Evolutionary conservation across 2,797 vertebrate species (phyloP).

Genomic region (Pangasius sanitwongsei): DNA sequence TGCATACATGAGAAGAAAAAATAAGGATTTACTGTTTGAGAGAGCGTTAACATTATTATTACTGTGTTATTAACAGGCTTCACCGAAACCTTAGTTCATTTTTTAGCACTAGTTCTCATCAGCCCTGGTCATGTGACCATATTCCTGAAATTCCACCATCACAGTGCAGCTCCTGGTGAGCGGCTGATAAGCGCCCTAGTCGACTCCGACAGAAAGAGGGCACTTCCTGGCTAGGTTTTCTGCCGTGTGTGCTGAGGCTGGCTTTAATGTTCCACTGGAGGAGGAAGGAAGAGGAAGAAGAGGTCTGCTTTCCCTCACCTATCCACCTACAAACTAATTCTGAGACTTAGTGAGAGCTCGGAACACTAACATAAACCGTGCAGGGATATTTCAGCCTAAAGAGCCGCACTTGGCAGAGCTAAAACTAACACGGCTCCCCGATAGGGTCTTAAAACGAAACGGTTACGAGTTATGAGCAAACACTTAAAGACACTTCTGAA

Average conservation of each 20-base stretch:
- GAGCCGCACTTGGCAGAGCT: slow-evolving; percentile 20
- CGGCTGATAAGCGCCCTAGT: background rate
- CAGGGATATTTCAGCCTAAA: slow-evolving; percentile 26
- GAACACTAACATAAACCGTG: slow-evolving; percentile 19
- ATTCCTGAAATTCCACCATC: background rate
- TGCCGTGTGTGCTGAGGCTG: background rate
- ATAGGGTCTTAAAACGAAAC: slow-evolving; percentile 31
- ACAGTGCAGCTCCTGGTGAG: background rate
- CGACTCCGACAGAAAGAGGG: background rate
- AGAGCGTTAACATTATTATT: background rate
- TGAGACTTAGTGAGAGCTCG: background rate
- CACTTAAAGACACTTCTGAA: slow-evolving; percentile 18
- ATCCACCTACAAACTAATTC: slow-evolving; percentile 20
- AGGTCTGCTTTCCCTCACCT: slow-evolving; percentile 29
- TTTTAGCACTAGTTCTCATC: background rate
- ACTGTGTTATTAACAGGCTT: background rate
- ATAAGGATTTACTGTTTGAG: background rate
- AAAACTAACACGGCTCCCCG: slow-evolving; percentile 17
- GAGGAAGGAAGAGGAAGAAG: background rate
- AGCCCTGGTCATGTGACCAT: background rate
- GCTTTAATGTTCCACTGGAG: slow-evolving; percentile 20
- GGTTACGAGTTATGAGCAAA: slow-evolving; percentile 2
- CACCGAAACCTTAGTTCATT: background rate
- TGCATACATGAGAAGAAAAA: background rate
- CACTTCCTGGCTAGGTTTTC: background rate